Evolutionary conservation across 2,797 vertebrate genomes (phyloP).

Genomic region (Apogon talboti): DNA sequence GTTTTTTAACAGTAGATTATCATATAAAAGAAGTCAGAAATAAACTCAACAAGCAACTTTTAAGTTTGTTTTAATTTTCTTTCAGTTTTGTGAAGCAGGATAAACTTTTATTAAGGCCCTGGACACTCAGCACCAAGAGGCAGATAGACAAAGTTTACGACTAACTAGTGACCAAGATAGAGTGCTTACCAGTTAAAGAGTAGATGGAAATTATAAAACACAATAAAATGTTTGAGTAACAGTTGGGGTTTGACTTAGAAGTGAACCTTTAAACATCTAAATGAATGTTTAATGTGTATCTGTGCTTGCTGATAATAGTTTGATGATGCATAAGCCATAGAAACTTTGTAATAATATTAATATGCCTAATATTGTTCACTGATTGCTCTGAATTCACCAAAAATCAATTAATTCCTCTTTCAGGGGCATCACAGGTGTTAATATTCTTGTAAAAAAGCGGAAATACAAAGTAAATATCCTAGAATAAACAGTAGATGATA

Average conservation of each 20-base stretch:
- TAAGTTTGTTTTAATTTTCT: too few relatives aligned
- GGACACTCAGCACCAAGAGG: neutral
- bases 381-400: neutral
- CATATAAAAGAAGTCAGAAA: too few relatives aligned
- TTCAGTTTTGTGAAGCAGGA: neutral
- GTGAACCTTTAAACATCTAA: neutral
- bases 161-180: neutral
- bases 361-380: neutral
- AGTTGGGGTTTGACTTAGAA: neutral
- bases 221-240: neutral
- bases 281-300: neutral
- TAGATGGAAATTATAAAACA: neutral
- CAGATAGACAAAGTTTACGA: neutral
- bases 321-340: neutral
- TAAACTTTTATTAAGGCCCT: neutral
- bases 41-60: too few relatives aligned
- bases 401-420: constrained; percentile 2
- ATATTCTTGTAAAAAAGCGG: neutral
- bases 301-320: neutral
- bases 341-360: neutral
- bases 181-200: neutral
- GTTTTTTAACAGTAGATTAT: too few relatives aligned
- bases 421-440: neutral
- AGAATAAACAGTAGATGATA: neutral
- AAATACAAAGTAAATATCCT: neutral